phyloP scores from a whole-genome alignment of 2,113 vertebrate genomes.

The Gallinago paraguaiae region DNA sequence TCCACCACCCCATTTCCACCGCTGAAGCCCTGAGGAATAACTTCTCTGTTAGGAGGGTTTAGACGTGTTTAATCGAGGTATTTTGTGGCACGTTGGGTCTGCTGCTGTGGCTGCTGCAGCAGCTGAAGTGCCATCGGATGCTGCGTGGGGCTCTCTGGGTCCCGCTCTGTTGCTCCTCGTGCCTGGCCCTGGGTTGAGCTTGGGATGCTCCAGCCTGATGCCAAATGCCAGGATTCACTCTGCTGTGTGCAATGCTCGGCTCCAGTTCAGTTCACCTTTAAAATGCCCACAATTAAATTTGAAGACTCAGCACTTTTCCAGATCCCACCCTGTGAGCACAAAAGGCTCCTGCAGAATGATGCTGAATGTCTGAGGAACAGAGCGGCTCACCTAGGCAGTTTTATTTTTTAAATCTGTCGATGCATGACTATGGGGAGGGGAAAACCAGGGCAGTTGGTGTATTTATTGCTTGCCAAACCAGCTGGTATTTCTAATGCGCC shows the following conservation, averaged over 20 bases:
- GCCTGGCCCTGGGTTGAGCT: not conserved
- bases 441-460: not conserved
- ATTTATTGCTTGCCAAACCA: not conserved
- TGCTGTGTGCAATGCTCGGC: not conserved
- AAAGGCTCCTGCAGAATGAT: not conserved
- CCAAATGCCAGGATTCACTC: not conserved
- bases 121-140: not conserved
- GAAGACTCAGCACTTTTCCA: not conserved
- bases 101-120: not conserved
- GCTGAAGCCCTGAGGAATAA: not conserved
- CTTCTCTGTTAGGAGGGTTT: not conserved
- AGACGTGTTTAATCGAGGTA: not conserved
- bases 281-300: not conserved
- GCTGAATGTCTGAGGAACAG: not conserved
- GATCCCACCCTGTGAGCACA: not conserved
- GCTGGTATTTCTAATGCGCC: not conserved
- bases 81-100: not conserved
- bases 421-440: not conserved
- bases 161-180: not conserved
- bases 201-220: not conserved
- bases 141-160: not conserved
- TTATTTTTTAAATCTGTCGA: not conserved
- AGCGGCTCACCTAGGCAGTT: not conserved
- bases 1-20: not conserved
- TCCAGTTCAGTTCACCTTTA: not conserved